Evolutionary conservation across 2,797 vertebrate species (phyloP), one percentile per base, ranked within the genome.

Genomic region (Tangara arthus): DNA sequence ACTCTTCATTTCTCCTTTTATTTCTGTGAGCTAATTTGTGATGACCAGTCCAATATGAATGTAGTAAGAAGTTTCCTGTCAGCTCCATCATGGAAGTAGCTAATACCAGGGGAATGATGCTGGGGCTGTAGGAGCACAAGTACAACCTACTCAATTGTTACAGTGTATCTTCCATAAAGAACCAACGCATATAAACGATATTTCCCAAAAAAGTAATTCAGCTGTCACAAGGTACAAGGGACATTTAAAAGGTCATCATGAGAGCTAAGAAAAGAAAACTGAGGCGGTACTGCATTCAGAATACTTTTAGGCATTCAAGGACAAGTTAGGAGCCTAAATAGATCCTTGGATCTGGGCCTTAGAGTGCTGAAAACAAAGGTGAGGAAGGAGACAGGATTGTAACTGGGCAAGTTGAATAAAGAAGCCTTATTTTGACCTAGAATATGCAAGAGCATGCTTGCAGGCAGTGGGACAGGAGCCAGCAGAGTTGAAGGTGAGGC

Each of bases 401-500:
- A 77, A 93, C 28, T 57, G 53, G 72, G 24, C 23, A 90, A 56
- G 55, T 5, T 66, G 83, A 82, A 82, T 53, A 92, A 72, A 52
- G 47, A 56, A 89, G 14, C 8, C 49, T 87, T 90, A 85, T 94
- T 90, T 77, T 95, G 53, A 66, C 57, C 52, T 22, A 78, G 65
- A 93, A 94, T 95, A 96, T 95, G 89, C 93, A 95, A 87, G 72
- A 94, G 27, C 70, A 57, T 77, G 83, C 78, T 96, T 68, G 42
- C 49, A 90, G 50, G 49, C 83, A 50, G 57, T 71, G 71, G 81
- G 75, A 95, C 14, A 50, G 41, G 49, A 87, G 90, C 92, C 89
- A 93, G 18, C 35, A 75, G n/a, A 85, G 69, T 72, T 95, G 83
- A 94, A 95, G 83, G 85, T 95, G 87, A 96, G 52, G 37, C 27